Base-by-base conservation (phyloP, 2,888 invertebrate species). In the Erebia aethiops region DNA sequence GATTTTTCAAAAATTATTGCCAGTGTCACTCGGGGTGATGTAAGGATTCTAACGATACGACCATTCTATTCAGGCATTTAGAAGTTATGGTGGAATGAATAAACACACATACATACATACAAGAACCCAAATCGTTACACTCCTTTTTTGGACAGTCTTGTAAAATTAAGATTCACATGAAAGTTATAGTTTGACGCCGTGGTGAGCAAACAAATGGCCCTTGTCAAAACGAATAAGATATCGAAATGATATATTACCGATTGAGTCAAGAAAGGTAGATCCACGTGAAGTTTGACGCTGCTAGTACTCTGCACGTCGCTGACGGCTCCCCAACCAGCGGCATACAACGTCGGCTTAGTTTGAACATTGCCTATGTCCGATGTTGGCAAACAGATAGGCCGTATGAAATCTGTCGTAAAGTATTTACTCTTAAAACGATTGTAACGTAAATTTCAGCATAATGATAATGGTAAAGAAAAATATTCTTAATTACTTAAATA, bases 301-400 rank as follows among this genome's bases (percentile, higher is more conserved):
- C 84, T 87, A 54, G 71, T 77, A 5, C 75, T 73, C 21, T 75
- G 68, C 73, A 86, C 81, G 1, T 78, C 80, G 77, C 90, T 90
- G 41, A 91, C 88, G 56, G 87, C 89, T 0, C 83, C 82, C 82
- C 82, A 83, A 11, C 83, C 83, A 1, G 82, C 79, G 3, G 76
- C 71, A 49, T 70, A 72, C 14, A 82, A 69, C 16, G 26, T 70
- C 3, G 75, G 18, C 4, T 63, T 65, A 0, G 46, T 14, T 2
- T 67, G 21, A 1, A 14, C 11, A 57, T 16, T 21, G 10, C 74
- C 71, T 5, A 80, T 67, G 67, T 81, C 80, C 0, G 65, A 41
- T 0, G 54, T 72, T 4, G 83, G 82, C 18, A 83, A 74, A 51
- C 83, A 82, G 51, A 83, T 80, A 0, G 83, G 83, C 13, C 79